Conservation (phyloP, 2,797 vertebrate species). For the Micrastur ruficollis region DNA sequence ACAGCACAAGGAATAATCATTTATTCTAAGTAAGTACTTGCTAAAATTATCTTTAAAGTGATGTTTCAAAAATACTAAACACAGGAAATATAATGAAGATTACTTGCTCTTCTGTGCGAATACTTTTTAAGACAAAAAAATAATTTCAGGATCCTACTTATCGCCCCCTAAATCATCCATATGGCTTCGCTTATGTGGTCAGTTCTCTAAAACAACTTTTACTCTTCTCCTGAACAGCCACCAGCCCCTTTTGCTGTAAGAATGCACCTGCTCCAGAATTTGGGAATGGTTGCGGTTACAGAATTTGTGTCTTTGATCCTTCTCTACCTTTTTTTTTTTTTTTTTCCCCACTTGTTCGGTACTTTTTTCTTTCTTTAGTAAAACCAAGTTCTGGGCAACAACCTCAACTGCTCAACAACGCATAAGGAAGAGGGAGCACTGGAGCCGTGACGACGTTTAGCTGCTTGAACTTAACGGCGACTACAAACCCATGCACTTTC, state of each 20-base stretch:
- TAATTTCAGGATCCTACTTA: neutral
- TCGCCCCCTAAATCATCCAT: neutral
- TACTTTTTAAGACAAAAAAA: neutral
- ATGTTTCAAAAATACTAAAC: neutral
- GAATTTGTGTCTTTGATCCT: neutral
- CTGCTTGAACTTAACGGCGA: fast-evolving
- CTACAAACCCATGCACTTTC: fast-evolving
- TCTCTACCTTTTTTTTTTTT: neutral
- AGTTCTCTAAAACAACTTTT: neutral
- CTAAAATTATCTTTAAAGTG: neutral
- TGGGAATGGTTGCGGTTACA: fast-evolving
- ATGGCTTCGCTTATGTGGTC: fast-evolving
- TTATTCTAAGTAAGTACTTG: neutral
- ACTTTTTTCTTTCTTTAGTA: neutral
- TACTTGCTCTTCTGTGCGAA: fast-evolving
- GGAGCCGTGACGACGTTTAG: fast-evolving
- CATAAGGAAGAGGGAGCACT: fast-evolving
- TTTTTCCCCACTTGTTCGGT: neutral
- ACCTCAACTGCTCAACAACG: no score
- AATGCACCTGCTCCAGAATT: neutral
- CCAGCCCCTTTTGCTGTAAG: neutral
- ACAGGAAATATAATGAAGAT: fast-evolving
- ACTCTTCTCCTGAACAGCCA: neutral
- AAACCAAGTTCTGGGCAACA: neutral
- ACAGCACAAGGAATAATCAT: neutral